A percentile compares a stretch with the other conserved stretches of the same genome.
phyloP scores from a whole-genome alignment of 2,888 invertebrate species.

The Mythimna impura region DNA sequence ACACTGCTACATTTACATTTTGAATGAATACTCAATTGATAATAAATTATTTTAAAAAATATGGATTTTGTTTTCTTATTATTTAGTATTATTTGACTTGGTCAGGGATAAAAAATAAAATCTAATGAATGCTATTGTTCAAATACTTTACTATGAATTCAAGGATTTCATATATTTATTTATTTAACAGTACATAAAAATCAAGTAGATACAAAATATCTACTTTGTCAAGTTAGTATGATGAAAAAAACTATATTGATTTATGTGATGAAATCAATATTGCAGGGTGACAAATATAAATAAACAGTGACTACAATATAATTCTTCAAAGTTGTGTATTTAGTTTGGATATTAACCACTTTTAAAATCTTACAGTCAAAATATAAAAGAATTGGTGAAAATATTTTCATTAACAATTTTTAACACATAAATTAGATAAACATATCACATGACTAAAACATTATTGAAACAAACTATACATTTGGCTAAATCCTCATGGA shows the following conservation, averaged over 20 bases:
- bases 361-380: conserved; percentile 82
- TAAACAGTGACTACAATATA: conserved; percentile 74
- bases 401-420: conserved; percentile 84
- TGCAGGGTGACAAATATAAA: conserved; percentile 66
- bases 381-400: conserved; percentile 83
- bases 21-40: conserved; percentile 76
- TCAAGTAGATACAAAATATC: conserved; percentile 61
- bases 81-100: conserved; percentile 11
- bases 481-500: conserved; percentile 87
- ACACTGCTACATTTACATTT: conserved; percentile 95
- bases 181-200: conserved; percentile 62
- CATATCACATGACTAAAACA: conserved; percentile 88
- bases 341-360: conserved; percentile 84
- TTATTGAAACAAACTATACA: conserved; percentile 88
- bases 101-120: conserved; percentile 56
- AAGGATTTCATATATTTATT: conserved; percentile 64
- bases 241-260: conserved; percentile 60
- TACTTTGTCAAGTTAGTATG: conserved; percentile 68
- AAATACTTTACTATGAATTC: conserved; percentile 69
- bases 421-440: conserved; percentile 89
- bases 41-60: conserved; percentile 66
- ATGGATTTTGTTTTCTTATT: conserved; percentile 45
- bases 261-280: conserved; percentile 54
- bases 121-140: conserved; percentile 54
- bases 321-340: conserved; percentile 89